A percentile compares a stretch with the other conserved stretches of the same genome.
Evolutionary conservation across 2,797 vertebrate species (phyloP).

Genomic region (Odontamblyopus rebecca): DNA sequence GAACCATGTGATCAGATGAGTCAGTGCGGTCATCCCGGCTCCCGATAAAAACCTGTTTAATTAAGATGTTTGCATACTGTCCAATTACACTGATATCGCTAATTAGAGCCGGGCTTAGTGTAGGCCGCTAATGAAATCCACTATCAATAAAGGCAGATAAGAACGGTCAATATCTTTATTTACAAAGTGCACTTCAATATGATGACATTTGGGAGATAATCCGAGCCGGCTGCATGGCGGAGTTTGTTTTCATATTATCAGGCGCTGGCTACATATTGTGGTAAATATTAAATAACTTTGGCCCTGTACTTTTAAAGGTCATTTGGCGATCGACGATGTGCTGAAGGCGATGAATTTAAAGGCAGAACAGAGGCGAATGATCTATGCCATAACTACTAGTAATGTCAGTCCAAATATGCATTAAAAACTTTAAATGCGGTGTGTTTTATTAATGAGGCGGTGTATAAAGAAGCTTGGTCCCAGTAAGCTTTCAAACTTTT

Average conservation of each 20-base stretch:
- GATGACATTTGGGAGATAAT: slow-evolving; percentile 38
- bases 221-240: not conserved
- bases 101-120: slow-evolving; percentile 66
- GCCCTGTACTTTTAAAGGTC: too few species aligned
- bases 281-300: not conserved
- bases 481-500: too few species aligned
- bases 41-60: slow-evolving; percentile 67
- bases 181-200: slow-evolving; percentile 20
- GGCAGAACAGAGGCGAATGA: too few species aligned
- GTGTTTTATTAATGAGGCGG: too few species aligned
- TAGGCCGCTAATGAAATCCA: slow-evolving; percentile 57
- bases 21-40: slow-evolving; percentile 48
- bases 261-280: not conserved
- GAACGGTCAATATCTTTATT: slow-evolving; percentile 41
- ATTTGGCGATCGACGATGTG: too few species aligned
- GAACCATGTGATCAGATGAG: slow-evolving; percentile 48
- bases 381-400: too few species aligned
- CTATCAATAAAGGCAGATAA: slow-evolving; percentile 44
- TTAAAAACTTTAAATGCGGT: too few species aligned
- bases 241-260: not conserved
- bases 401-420: too few species aligned
- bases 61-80: slow-evolving; percentile 69
- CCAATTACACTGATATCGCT: slow-evolving; percentile 61
- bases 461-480: too few species aligned
- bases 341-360: too few species aligned